phyloP scores from a whole-genome alignment of 2,797 vertebrate species.

The Discoglossus pictus region DNA sequence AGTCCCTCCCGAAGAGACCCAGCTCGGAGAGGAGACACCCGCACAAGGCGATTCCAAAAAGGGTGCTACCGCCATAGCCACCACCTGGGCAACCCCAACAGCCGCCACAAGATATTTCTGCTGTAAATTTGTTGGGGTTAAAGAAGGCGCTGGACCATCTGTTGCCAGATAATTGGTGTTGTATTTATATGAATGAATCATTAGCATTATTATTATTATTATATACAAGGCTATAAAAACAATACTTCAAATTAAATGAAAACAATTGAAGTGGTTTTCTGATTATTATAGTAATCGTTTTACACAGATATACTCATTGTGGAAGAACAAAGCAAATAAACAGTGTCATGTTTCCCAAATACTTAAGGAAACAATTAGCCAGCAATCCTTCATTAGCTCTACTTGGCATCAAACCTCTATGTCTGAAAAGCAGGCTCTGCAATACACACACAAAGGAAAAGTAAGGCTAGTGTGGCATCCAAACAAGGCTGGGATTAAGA shows the following conservation, averaged over 20 bases:
- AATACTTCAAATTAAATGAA: conserved; percentile 14
- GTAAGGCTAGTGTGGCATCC: neutral
- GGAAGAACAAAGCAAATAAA: conserved; percentile 33
- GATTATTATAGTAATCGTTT: conserved; percentile 36
- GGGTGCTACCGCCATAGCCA: too few relatives aligned
- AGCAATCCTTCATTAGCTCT: conserved; percentile 30
- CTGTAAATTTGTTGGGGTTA: too few relatives aligned
- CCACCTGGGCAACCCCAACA: too few relatives aligned
- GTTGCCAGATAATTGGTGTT: too few relatives aligned
- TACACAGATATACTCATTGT: conserved; percentile 37
- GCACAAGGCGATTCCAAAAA: too few relatives aligned
- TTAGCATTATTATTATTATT: too few relatives aligned
- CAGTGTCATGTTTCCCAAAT: conserved; percentile 23
- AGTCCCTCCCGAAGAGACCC: too few relatives aligned
- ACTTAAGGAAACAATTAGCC: conserved; percentile 37
- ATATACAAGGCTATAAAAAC: too few relatives aligned
- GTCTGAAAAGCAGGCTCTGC: neutral
- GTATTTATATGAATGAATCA: too few relatives aligned
- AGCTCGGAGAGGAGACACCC: too few relatives aligned
- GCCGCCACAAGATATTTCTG: too few relatives aligned
- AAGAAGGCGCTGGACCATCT: too few relatives aligned
- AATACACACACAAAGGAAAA: neutral
- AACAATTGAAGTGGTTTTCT: conserved; percentile 18
- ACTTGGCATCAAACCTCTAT: conserved; percentile 20
- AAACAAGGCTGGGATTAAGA: neutral